Percentiles rank a stretch among this genome's conserved stretches.
phyloP scores from a whole-genome alignment of 2,113 vertebrate genomes.

The Seriola dumerili region DNA sequence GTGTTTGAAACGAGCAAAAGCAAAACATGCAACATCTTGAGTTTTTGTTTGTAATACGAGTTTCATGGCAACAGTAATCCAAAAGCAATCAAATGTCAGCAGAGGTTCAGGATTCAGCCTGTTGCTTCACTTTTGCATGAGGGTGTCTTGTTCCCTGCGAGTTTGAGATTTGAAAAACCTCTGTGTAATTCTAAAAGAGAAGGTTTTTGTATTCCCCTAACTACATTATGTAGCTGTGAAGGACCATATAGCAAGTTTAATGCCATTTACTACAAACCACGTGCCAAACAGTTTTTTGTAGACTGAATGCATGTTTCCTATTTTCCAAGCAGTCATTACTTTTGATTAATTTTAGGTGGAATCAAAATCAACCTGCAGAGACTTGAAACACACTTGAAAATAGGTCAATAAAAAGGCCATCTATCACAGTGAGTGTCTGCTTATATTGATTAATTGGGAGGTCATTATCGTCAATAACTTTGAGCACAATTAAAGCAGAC shows the following conservation, averaged over 20 bases:
- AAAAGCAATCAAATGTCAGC: conserved; percentile 44
- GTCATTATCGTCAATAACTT: not conserved
- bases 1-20: conserved; percentile 4
- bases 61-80: conserved; percentile 56
- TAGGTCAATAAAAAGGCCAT: not conserved
- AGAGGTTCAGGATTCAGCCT: conserved; percentile 48
- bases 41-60: conserved; percentile 40
- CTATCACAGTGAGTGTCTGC: not conserved
- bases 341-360: not conserved
- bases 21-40: conserved; percentile 35
- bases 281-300: no score
- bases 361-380: conserved; percentile 12
- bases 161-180: conserved; percentile 1
- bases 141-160: not conserved
- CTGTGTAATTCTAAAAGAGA: not conserved
- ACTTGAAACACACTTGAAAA: not conserved
- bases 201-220: not conserved
- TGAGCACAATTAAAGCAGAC: not conserved
- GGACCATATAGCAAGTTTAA: not conserved
- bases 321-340: not conserved
- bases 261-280: not conserved
- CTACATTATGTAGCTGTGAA: not conserved
- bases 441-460: conserved; percentile 2
- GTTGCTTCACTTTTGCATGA: conserved; percentile 31
- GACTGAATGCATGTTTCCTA: not conserved